Evolutionary conservation across 2,797 vertebrate species (phyloP), one percentile per base, ranked within the genome.

Genomic region (Halcyon chelicuti): DNA sequence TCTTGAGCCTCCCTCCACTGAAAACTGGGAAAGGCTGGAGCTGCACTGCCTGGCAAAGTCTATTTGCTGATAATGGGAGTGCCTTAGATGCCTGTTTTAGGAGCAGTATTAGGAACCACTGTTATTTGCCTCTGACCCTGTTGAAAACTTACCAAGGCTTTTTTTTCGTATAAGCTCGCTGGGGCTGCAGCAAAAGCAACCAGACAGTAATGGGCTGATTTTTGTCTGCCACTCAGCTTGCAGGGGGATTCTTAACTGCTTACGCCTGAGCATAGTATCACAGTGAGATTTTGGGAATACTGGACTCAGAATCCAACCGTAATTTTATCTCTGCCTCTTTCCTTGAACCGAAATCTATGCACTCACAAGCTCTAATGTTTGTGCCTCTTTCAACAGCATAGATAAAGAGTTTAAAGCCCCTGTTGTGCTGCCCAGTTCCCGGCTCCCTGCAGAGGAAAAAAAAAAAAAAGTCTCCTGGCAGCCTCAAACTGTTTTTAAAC

Each of bases 401-500:
- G 13, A 42, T 71, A 44, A 85, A 42, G 66, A 12, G 20, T 85
- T 91, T 91, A 68, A 91, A 79, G 52, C 22, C 73, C 39, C 39
- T 14, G 10, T 71, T 82, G 29, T 28, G 46, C 66, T 76, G 37
- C 47, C 10, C n/a, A 55, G 18, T 70, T 82, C 72, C 35, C 61
- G 31, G 16, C 28, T 86, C 76, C 44, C 46, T 58, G 25, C 47
- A 28, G 29, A 29, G 51, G 26, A 5, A 16, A 26, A 39, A 28
- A 39, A 29, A 37, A 15, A 74, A 91, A 42, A 61, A 21, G 13
- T 29, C 55, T 94, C 26, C 46, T 87, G 81, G 80, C 66, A 87
- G 92, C 60, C 25, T 92, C 31, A 49, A 42, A 84, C 91, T 90
- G 92, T 88, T 95, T 96, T 96, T 91, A 94, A 96, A 91, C 0